Evolutionary conservation across 2,888 invertebrate species (phyloP).

Genomic region (Nymphalis polychloros): DNA sequence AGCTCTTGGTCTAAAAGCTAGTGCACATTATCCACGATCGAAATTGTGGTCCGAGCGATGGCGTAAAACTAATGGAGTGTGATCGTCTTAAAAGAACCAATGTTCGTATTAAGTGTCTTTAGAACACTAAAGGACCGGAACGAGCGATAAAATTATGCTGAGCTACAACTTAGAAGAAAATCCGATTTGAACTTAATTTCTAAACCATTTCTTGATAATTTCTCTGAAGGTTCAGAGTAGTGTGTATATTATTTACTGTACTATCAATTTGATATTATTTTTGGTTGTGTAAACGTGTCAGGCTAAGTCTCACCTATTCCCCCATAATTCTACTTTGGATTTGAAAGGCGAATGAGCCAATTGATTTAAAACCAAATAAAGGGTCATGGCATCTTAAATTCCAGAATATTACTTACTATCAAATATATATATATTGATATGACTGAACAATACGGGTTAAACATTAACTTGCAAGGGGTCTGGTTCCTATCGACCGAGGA

Average conservation of each 20-base stretch:
- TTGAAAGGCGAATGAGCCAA: no score
- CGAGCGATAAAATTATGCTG: slow-evolving; percentile 18
- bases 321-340: no score
- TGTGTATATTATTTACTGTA: no score
- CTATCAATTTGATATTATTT: no score
- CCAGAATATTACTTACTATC: no score
- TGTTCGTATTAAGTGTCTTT: slow-evolving; percentile 24
- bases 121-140: slow-evolving; percentile 6
- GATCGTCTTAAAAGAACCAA: slow-evolving; percentile 49
- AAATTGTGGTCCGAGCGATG: slow-evolving; percentile 47
- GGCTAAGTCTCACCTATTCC: no score
- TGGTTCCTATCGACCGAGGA: slow-evolving; percentile 20
- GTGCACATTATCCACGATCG: slow-evolving; percentile 50
- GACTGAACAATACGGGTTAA: slow-evolving; percentile 24
- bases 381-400: no score
- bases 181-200: background rate
- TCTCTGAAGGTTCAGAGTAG: no score
- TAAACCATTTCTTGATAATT: background rate
- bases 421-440: no score
- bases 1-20: slow-evolving; percentile 44
- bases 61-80: slow-evolving; percentile 52
- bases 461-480: slow-evolving; percentile 24
- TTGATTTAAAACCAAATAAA: no score
- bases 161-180: background rate
- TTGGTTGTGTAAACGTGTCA: no score